phyloP scores from a whole-genome alignment of 2,888 invertebrate species.

The Uloborus plumipes region DNA sequence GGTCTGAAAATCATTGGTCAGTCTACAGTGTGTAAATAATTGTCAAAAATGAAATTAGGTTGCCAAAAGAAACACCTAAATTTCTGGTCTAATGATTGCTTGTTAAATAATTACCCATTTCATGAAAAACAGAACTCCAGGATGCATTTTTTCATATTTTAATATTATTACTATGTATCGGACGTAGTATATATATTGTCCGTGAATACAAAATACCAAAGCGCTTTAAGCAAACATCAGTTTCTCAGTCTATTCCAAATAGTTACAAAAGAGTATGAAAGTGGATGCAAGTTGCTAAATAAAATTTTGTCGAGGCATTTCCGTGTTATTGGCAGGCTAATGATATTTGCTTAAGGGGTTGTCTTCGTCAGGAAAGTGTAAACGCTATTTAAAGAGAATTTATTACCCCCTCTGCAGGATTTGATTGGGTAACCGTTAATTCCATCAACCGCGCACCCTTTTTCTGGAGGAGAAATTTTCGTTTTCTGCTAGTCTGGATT shows the following conservation, averaged over 20 bases:
- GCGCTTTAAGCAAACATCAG: constrained; percentile 10
- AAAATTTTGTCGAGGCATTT: background rate
- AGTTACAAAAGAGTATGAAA: no score
- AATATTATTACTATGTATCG: no score
- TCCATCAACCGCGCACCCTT: constrained; percentile 42
- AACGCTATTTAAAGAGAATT: constrained; percentile 59
- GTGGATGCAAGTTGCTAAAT: no score
- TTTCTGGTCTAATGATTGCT: no score
- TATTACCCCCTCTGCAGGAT: constrained; percentile 32
- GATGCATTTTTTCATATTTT: no score
- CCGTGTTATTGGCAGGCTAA: constrained; percentile 9
- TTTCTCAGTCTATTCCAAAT: background rate
- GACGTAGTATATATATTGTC: no score
- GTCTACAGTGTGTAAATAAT: no score
- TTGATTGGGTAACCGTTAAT: constrained; percentile 55
- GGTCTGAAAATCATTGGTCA: no score
- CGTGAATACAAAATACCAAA: background rate
- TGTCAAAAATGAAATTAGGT: no score
- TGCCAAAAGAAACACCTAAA: no score
- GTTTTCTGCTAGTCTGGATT: constrained; percentile 39
- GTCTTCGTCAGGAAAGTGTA: constrained; percentile 19
- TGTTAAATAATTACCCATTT: no score
- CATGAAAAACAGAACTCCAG: no score
- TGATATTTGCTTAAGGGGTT: constrained; percentile 4
- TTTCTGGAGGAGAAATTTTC: constrained; percentile 36